phyloP scores from a whole-genome alignment of 2,888 invertebrate species.

The Apamea anceps region DNA sequence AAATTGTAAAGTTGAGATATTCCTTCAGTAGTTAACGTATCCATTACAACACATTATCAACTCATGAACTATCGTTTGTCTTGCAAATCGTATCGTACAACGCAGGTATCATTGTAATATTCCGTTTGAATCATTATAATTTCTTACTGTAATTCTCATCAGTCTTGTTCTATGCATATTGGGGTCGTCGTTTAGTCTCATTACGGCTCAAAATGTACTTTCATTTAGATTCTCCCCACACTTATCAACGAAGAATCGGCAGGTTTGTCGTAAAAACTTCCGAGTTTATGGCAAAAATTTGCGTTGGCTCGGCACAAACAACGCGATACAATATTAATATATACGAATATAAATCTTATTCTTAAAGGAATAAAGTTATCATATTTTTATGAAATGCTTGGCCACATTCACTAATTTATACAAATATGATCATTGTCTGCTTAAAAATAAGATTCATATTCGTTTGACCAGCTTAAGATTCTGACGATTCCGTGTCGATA shows the following conservation, averaged over 20 bases:
- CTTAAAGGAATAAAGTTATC: neutral
- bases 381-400: neutral
- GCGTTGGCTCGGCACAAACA: neutral
- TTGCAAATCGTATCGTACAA: conserved; percentile 14
- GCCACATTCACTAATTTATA: neutral
- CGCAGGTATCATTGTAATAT: conserved; percentile 22
- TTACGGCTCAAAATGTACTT: conserved; percentile 9
- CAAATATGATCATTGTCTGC: neutral
- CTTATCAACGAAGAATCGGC: conserved; percentile 14
- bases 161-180: conserved; percentile 7
- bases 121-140: conserved; percentile 31
- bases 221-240: neutral
- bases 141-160: conserved; percentile 29
- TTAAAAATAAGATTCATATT: neutral
- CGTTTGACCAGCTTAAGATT: neutral
- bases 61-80: conserved; percentile 25
- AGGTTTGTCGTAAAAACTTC: neutral
- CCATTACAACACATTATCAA: conserved; percentile 52
- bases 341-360: neutral
- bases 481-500: conserved; percentile 8
- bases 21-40: conserved; percentile 42
- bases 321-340: too few species aligned
- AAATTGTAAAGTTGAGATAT: conserved; percentile 13
- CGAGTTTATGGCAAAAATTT: neutral
- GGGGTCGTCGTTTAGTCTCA: conserved; percentile 32